These are phyloP conservation scores for Probaryconus sp. DNA, from an alignment of 1,140 invertebrate species.

Conservation along the genomic window DNA sequence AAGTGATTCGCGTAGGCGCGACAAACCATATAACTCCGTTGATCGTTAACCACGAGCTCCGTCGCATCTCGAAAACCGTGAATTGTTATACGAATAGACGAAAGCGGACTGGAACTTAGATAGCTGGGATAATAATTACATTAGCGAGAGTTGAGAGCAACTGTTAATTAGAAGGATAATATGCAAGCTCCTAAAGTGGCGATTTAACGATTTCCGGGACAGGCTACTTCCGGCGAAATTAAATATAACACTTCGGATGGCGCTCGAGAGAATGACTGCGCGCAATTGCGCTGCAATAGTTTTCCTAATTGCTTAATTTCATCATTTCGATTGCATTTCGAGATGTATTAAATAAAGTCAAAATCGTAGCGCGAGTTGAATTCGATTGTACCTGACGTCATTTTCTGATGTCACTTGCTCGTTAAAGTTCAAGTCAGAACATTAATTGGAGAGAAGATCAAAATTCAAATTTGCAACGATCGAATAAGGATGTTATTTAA, in stretches of 20 bases:
- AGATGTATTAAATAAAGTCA: neutral
- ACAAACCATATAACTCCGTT: constrained; percentile 35
- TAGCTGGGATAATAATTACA: constrained; percentile 46
- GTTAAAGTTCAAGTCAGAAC: too few species aligned
- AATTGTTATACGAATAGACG: constrained; percentile 18
- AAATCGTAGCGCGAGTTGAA: too few species aligned
- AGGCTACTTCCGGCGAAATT: constrained; percentile 23
- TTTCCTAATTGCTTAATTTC: constrained; percentile 13
- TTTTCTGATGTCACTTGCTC: too few species aligned
- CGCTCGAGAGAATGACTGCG: constrained; percentile 16
- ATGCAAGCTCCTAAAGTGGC: constrained; percentile 30
- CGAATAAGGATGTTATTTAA: too few species aligned
- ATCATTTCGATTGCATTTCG: neutral
- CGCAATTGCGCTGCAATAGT: constrained; percentile 1
- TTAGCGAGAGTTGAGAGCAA: constrained; percentile 41
- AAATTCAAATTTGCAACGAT: too few species aligned
- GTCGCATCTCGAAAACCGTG: constrained; percentile 29
- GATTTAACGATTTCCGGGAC: constrained; percentile 48
- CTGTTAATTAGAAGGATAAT: constrained; percentile 55
- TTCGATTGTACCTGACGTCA: too few species aligned
- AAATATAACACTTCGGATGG: constrained; percentile 31
- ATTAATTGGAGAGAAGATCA: too few species aligned
- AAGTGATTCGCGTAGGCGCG: constrained; percentile 40
- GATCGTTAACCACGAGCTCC: constrained; percentile 34
- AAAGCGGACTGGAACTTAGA: constrained; percentile 23